Conservation (phyloP, 1,140 invertebrate genomes). For the Chironomus tepperi region DNA sequence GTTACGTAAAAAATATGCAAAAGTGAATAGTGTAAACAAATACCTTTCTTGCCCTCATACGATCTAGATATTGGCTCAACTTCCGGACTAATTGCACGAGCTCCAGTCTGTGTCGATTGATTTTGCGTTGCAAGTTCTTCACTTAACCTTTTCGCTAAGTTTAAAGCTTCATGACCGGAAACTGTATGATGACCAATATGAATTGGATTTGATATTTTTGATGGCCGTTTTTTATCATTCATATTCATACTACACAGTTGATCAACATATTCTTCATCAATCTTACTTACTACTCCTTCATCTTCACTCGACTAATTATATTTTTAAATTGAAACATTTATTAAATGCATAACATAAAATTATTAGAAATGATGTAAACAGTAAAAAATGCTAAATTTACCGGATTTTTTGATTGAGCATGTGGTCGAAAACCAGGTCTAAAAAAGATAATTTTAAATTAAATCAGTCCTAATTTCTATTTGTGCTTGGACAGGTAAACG, state of each 20-base stretch:
- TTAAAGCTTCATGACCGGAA: constrained; percentile 65
- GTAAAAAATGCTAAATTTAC: too few relatives aligned
- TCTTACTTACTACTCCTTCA: constrained; percentile 47
- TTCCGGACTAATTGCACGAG: constrained; percentile 42
- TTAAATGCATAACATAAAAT: constrained; percentile 11
- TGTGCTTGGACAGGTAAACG: too few relatives aligned
- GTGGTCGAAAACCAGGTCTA: constrained; percentile 78
- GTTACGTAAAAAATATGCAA: constrained; percentile 31
- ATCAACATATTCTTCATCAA: constrained; percentile 56
- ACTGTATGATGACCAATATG: constrained; percentile 66
- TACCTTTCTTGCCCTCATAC: constrained; percentile 42
- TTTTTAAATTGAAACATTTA: background rate
- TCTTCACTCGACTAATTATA: constrained; percentile 30
- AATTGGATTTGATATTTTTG: constrained; percentile 50
- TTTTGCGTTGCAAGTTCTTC: constrained; percentile 57
- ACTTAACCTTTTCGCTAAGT: constrained; percentile 60
- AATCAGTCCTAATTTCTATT: too few relatives aligned
- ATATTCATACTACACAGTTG: constrained; percentile 26
- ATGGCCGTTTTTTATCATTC: constrained; percentile 21
- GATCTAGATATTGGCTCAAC: constrained; percentile 51
- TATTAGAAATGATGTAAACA: too few relatives aligned
- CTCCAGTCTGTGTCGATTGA: constrained; percentile 41
- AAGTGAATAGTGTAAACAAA: constrained; percentile 29
- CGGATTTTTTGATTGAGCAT: constrained; percentile 47
- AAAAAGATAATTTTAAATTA: too few relatives aligned